phyloP scores from a whole-genome alignment of 2,888 invertebrate genomes.

The Caenorhabditis sp. region DNA sequence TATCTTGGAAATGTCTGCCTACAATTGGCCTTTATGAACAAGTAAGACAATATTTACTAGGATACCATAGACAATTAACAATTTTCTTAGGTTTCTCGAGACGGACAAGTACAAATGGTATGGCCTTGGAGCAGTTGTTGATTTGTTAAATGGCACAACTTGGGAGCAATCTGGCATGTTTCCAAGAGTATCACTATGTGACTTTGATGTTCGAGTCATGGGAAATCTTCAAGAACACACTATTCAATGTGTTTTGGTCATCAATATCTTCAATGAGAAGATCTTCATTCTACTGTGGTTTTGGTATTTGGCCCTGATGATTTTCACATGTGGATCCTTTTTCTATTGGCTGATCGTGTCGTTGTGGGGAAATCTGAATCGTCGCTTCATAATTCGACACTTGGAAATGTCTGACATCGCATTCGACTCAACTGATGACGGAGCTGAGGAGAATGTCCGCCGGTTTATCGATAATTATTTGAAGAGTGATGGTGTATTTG shows the following conservation, averaged over 20 bases:
- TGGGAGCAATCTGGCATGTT: slow-evolving; percentile 70
- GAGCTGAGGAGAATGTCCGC: slow-evolving; percentile 54
- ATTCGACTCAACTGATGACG: slow-evolving; percentile 62
- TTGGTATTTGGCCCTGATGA: slow-evolving; percentile 64
- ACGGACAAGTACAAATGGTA: slow-evolving; percentile 66
- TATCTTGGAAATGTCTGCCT: slow-evolving; percentile 68
- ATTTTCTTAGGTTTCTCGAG: slow-evolving; percentile 58
- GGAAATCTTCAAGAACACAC: slow-evolving; percentile 70
- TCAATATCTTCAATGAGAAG: slow-evolving; percentile 71
- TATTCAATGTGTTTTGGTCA: slow-evolving; percentile 71
- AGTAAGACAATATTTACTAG: too few relatives aligned
- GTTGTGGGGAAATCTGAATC: slow-evolving; percentile 54
- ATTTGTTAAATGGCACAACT: slow-evolving; percentile 65
- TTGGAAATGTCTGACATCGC: slow-evolving; percentile 70
- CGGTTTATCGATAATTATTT: slow-evolving; percentile 65
- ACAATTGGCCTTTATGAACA: slow-evolving; percentile 69
- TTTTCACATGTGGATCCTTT: slow-evolving; percentile 66
- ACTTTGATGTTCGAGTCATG: slow-evolving; percentile 70
- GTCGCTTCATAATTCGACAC: slow-evolving; percentile 66
- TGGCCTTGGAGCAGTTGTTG: slow-evolving; percentile 67
- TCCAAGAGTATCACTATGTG: slow-evolving; percentile 67
- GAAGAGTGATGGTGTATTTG: slow-evolving; percentile 69
- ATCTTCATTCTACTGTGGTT: slow-evolving; percentile 71
- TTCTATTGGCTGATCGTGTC: slow-evolving; percentile 66
- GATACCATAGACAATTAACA: too few relatives aligned